These are phyloP conservation scores for Tonatia bakeri DNA, from an alignment of 2,113 vertebrate genomes.

Conservation along the genomic window DNA sequence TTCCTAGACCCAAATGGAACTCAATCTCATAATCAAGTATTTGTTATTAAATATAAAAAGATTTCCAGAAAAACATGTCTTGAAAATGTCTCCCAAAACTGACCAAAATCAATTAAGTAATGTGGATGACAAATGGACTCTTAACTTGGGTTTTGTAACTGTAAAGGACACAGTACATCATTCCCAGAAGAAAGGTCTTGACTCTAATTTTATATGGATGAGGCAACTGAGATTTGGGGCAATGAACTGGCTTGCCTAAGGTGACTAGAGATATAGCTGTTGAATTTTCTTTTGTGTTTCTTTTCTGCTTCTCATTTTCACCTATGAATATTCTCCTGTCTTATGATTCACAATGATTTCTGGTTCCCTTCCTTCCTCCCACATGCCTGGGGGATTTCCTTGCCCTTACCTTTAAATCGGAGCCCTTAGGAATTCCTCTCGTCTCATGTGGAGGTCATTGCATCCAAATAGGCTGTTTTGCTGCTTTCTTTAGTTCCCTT, in stretches of 20 bases:
- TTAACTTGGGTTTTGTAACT: conserved; percentile 21
- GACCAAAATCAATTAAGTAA: not conserved
- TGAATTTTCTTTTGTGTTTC: not conserved
- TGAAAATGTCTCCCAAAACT: conserved; percentile 27
- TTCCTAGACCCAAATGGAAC: not conserved
- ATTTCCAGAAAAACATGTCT: conserved; percentile 2
- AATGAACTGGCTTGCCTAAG: not conserved
- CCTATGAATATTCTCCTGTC: not conserved
- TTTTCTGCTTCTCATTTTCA: not conserved
- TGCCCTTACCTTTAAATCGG: conserved; percentile 13
- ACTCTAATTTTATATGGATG: not conserved
- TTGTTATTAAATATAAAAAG: conserved; percentile 42
- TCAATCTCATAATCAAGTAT: not conserved
- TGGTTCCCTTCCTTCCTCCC: conserved; percentile 17
- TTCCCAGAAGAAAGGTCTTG: not conserved
- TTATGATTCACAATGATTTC: not conserved
- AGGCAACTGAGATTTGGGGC: not conserved
- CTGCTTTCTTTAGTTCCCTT: conserved; percentile 2
- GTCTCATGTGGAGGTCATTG: not conserved
- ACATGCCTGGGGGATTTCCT: not conserved
- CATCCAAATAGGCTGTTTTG: not conserved
- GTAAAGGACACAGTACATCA: not conserved
- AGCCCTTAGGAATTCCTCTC: not conserved
- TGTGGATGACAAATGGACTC: not conserved
- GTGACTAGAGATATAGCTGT: not conserved